Conservation (phyloP, 2,797 vertebrate genomes). For the Alfaro cultratus region DNA sequence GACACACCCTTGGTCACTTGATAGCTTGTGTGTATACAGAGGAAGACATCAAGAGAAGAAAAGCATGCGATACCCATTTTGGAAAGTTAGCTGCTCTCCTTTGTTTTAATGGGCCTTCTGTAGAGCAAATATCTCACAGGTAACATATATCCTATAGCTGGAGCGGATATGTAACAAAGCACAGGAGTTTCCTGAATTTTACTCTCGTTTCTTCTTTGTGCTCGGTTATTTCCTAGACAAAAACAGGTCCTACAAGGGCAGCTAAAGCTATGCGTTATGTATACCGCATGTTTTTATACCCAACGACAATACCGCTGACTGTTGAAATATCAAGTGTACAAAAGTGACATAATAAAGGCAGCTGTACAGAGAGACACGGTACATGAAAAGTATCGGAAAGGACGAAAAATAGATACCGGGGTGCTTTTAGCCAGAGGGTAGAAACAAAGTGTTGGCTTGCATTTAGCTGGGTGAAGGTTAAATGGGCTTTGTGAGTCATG, state of each 20-base stretch:
- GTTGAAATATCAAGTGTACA: not conserved
- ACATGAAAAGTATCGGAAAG: slow-evolving; percentile 2
- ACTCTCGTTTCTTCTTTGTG: not conserved
- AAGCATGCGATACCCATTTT: slow-evolving; percentile 43
- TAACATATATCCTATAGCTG: slow-evolving; percentile 53
- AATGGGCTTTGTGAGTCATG: slow-evolving; percentile 73
- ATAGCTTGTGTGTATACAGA: slow-evolving; percentile 31
- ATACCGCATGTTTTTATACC: not conserved
- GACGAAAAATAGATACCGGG: slow-evolving; percentile 13
- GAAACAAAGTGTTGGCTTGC: slow-evolving; percentile 26
- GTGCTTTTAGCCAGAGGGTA: slow-evolving; percentile 37
- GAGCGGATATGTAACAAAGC: slow-evolving; percentile 47
- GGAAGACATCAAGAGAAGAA: slow-evolving; percentile 55
- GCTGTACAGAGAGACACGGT: slow-evolving; percentile 9
- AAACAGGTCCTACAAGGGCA: not conserved
- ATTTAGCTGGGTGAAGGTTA: slow-evolving; percentile 68
- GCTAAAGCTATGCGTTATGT: not conserved
- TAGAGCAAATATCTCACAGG: slow-evolving; percentile 48
- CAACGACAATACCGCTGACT: not conserved
- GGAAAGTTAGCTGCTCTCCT: slow-evolving; percentile 41
- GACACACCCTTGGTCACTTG: slow-evolving; percentile 59
- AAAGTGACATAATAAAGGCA: not conserved
- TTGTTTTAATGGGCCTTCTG: slow-evolving; percentile 63
- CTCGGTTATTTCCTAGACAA: slow-evolving; percentile 2
- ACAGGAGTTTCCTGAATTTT: slow-evolving; percentile 36